A percentile compares a stretch with the other conserved stretches of the same genome.
These are phyloP conservation scores for Clarias magur DNA, from an alignment of 2,113 vertebrate genomes.

Conservation along the genomic window DNA sequence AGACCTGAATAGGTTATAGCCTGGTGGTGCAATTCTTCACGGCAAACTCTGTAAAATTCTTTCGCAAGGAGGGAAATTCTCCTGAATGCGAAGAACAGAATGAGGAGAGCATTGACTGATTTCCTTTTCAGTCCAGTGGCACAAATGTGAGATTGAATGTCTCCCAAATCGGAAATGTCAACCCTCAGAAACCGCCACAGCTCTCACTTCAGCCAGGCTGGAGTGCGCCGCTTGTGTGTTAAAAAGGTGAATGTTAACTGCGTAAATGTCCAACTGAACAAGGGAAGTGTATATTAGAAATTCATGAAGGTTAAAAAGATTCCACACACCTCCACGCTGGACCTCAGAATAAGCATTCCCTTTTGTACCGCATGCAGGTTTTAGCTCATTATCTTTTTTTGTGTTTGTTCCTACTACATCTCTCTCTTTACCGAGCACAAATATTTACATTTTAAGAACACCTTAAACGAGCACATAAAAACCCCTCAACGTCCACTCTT, in stretches of 20 bases:
- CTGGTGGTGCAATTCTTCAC: conserved; percentile 30
- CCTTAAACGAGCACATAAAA: not conserved
- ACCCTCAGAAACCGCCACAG: conserved; percentile 57
- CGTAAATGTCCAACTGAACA: conserved; percentile 26
- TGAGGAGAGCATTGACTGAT: conserved; percentile 52
- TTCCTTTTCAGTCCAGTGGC: conserved; percentile 25
- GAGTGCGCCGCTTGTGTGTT: conserved; percentile 15
- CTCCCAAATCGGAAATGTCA: conserved; percentile 75
- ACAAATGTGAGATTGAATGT: conserved; percentile 22
- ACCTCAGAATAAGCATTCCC: not conserved
- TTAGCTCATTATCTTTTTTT: not conserved
- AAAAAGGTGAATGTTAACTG: conserved; percentile 23
- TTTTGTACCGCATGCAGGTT: not conserved
- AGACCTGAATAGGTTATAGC: conserved; percentile 13
- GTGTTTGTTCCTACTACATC: not conserved
- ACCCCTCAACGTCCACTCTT: not conserved
- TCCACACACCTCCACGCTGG: conserved; percentile 16
- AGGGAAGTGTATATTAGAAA: conserved; percentile 21
- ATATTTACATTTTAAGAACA: not conserved
- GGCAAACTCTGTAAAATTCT: conserved; percentile 40
- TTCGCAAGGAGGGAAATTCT: conserved; percentile 49
- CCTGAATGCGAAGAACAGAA: conserved; percentile 49
- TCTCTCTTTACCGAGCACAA: not conserved
- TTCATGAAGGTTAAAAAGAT: not conserved
- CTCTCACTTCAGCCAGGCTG: conserved; percentile 14